Evolutionary conservation across 2,113 vertebrate genomes (phyloP).

Genomic region (Pseudopipra pipra): DNA sequence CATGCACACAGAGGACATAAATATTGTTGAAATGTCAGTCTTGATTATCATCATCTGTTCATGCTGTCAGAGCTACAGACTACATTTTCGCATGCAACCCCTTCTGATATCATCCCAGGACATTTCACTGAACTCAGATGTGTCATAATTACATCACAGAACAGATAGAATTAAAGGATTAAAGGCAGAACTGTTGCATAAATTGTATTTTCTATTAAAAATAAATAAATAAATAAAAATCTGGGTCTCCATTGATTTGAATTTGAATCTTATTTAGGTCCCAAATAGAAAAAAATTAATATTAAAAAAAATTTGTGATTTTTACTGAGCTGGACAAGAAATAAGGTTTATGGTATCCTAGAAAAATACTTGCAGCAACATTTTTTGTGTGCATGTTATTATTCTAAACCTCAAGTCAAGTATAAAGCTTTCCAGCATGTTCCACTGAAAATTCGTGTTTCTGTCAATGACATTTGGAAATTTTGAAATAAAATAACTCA

Average conservation of each 20-base stretch:
- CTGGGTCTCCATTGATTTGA: neutral
- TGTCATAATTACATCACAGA: neutral
- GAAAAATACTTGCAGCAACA: rapidly evolving
- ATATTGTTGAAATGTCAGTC: slow-evolving; percentile 42
- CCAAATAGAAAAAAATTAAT: neutral
- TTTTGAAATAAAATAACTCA: neutral
- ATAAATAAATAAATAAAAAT: neutral
- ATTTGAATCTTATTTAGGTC: neutral
- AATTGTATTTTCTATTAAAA: neutral
- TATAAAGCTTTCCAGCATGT: neutral
- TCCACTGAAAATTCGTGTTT: neutral
- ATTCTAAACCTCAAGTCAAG: neutral
- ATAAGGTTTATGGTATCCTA: neutral
- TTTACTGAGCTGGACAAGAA: neutral
- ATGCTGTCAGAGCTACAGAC: neutral
- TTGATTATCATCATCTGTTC: slow-evolving; percentile 22
- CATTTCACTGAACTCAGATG: neutral
- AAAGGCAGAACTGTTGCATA: neutral
- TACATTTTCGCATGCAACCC: neutral
- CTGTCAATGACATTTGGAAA: neutral
- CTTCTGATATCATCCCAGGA: neutral
- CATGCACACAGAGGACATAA: neutral
- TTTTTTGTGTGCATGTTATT: neutral
- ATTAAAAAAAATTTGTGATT: neutral
- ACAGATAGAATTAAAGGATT: neutral